phyloP scores from a whole-genome alignment of 2,888 invertebrate species.

The Cataglyphis altisquamis region DNA sequence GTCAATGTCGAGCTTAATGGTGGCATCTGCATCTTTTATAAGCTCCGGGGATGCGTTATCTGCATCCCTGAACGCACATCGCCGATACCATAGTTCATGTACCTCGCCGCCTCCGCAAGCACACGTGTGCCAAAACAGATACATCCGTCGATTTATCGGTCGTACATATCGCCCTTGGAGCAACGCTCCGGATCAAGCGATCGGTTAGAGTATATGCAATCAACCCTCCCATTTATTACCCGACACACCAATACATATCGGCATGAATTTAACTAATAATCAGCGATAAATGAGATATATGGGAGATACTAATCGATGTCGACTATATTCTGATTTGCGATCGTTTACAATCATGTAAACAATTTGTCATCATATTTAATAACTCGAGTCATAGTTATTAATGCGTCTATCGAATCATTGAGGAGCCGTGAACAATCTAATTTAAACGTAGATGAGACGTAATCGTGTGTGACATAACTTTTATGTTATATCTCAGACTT shows the following conservation, averaged over 20 bases:
- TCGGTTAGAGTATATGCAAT: constrained; percentile 1
- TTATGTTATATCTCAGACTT: background rate
- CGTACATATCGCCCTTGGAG: constrained; percentile 32
- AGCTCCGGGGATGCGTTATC: constrained; percentile 35
- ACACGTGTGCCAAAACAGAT: constrained; percentile 37
- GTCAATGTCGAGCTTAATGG: constrained; percentile 50
- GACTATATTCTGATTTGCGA: constrained; percentile 5
- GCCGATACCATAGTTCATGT: constrained; percentile 18
- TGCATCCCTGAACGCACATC: constrained; percentile 39
- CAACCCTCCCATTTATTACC: constrained; percentile 46
- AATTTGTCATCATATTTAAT: constrained; percentile 23
- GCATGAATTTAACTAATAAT: constrained; percentile 52
- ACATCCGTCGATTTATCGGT: constrained; percentile 44
- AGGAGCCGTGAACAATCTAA: background rate
- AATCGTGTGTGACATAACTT: background rate
- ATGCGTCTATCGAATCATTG: constrained; percentile 4
- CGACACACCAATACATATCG: constrained; percentile 23
- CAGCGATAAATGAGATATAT: constrained; percentile 32
- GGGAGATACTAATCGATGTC: constrained; percentile 34
- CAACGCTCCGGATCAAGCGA: constrained; percentile 41
- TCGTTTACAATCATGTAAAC: background rate
- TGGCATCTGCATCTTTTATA: constrained; percentile 63
- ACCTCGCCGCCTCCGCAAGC: constrained; percentile 22
- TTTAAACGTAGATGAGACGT: background rate
- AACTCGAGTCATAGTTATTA: background rate